Conservation (phyloP, 2,888 invertebrate species). For the Drosophila kanekoi region DNA sequence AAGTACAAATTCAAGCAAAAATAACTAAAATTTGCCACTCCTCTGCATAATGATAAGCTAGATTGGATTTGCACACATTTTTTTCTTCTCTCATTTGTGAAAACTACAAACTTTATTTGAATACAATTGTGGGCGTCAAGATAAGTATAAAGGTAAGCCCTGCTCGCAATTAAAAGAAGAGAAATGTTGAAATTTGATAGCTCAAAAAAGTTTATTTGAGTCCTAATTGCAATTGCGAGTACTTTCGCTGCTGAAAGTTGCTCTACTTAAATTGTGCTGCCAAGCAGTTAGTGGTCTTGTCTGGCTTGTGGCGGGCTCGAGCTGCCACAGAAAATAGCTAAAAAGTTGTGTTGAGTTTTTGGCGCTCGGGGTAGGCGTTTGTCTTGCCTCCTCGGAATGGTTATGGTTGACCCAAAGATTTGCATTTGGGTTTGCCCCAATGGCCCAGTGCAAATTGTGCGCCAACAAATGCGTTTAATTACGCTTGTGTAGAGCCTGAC, state of each 20-base stretch:
- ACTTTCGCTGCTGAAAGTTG: not conserved
- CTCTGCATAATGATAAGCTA: too few relatives aligned
- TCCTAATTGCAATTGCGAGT: conserved; percentile 13
- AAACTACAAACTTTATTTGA: too few relatives aligned
- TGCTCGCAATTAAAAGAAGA: too few relatives aligned
- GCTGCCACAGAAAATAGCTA: not conserved
- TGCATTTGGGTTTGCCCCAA: conserved; percentile 49
- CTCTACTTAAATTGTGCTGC: not conserved
- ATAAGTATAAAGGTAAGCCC: not conserved
- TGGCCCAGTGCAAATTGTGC: conserved; percentile 48
- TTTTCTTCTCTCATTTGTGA: too few relatives aligned
- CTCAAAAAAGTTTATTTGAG: not conserved
- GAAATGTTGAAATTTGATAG: not conserved
- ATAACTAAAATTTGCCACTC: too few relatives aligned
- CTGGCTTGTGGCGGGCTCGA: not conserved
- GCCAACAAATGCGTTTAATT: conserved; percentile 62
- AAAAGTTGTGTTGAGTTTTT: not conserved
- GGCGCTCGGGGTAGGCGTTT: not conserved
- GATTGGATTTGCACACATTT: too few relatives aligned
- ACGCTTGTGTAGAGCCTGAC: conserved; percentile 24
- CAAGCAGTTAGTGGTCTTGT: not conserved
- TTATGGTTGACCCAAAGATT: conserved; percentile 41
- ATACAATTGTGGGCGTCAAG: not conserved
- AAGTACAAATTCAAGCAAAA: too few relatives aligned
- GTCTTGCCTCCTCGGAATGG: conserved; percentile 15